Percentiles rank a stretch among this genome's conserved stretches.
phyloP scores from a whole-genome alignment of 2,888 invertebrate genomes.

The Ophion ventricosus region DNA sequence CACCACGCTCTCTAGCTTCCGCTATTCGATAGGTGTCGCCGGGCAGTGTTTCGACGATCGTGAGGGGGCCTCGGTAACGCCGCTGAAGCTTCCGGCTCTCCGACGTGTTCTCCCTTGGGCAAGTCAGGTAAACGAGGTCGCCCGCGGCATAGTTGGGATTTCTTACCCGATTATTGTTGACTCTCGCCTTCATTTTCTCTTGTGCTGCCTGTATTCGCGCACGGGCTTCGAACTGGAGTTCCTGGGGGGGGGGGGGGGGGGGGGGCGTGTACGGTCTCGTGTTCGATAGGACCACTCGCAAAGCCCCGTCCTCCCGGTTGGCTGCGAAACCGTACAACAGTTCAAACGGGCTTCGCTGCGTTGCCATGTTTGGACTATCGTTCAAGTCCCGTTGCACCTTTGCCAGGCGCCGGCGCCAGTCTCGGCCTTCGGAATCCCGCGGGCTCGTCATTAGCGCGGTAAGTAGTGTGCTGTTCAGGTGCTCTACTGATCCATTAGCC shows the following conservation, averaged over 20 bases:
- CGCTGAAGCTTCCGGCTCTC: conserved; percentile 1
- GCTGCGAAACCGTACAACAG: conserved; percentile 57
- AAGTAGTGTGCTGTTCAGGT: conserved; percentile 57
- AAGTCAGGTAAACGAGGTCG: background rate
- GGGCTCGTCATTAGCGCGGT: conserved; percentile 37
- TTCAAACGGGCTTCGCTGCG: conserved; percentile 61
- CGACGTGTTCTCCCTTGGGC: background rate
- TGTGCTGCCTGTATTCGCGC: background rate
- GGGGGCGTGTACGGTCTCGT: background rate
- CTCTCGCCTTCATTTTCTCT: background rate
- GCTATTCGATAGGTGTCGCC: background rate
- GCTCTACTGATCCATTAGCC: conserved; percentile 61
- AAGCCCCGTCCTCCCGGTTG: background rate
- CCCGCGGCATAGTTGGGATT: background rate
- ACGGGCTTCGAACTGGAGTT: background rate
- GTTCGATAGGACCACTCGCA: background rate
- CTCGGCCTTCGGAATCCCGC: conserved; percentile 22
- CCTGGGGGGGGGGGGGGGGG: too few species aligned
- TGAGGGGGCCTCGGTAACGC: background rate
- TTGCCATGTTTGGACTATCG: conserved; percentile 56
- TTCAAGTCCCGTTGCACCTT: conserved; percentile 63
- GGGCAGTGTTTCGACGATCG: background rate
- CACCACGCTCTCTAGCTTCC: background rate
- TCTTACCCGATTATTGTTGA: background rate
- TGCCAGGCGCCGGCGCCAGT: conserved; percentile 25